Conservation (phyloP, 2,113 vertebrate genomes). For the Collichthys lucidus region DNA sequence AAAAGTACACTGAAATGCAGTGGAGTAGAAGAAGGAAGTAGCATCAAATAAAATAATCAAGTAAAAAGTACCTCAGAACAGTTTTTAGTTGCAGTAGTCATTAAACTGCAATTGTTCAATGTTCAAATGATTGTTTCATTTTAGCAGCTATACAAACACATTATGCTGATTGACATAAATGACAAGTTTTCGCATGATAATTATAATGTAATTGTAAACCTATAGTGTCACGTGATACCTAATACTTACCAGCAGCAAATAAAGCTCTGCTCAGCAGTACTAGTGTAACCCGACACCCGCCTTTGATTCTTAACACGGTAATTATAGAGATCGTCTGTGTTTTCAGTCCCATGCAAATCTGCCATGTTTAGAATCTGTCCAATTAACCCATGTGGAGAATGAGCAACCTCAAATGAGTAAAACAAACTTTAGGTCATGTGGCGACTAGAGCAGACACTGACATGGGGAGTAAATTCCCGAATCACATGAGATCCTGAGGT, state of each 20-base stretch:
- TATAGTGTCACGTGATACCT: not conserved
- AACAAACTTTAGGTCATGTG: not conserved
- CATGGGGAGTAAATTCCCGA: not conserved
- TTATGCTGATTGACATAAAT: not conserved
- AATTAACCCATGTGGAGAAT: not conserved
- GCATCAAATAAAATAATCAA: not conserved
- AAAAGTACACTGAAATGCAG: too few species aligned
- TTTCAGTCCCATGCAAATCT: not conserved
- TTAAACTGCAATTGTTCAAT: not conserved
- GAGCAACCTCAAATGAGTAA: not conserved
- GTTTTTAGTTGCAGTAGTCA: not conserved
- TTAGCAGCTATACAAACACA: not conserved
- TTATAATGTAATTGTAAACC: not conserved
- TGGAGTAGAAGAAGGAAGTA: not conserved
- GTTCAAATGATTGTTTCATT: not conserved
- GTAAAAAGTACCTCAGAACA: not conserved
- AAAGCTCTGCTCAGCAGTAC: not conserved
- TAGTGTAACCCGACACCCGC: not conserved
- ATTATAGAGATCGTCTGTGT: not conserved
- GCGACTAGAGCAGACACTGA: not conserved
- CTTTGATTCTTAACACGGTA: conserved; percentile 1
- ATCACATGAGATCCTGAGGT: not conserved
- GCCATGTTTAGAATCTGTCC: not conserved
- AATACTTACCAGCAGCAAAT: not conserved
- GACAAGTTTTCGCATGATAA: not conserved